These are phyloP conservation scores for Podotricha telesiphe DNA, from an alignment of 2,888 invertebrate species.

Conservation along the genomic window DNA sequence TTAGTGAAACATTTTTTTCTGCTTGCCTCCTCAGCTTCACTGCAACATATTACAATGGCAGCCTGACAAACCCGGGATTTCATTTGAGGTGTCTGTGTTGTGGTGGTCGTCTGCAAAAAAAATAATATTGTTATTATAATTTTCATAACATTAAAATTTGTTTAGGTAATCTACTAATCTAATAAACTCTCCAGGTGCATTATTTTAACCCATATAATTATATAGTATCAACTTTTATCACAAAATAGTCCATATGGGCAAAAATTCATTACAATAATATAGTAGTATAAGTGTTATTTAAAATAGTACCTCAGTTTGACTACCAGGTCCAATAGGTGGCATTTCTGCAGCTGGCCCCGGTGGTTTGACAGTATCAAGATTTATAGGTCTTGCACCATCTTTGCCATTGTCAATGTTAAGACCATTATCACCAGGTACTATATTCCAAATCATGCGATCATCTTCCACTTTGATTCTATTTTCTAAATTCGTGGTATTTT, in stretches of 20 bases:
- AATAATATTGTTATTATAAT: background rate
- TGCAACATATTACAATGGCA: conserved; percentile 66
- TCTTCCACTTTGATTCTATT: conserved; percentile 58
- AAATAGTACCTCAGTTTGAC: conserved; percentile 50
- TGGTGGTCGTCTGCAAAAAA: conserved; percentile 40
- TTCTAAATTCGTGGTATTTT: conserved; percentile 35
- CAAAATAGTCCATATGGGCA: too few species aligned
- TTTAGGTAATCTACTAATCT: background rate
- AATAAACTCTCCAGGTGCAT: background rate
- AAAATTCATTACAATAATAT: background rate
- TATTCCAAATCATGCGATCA: conserved; percentile 64
- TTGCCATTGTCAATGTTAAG: conserved; percentile 48
- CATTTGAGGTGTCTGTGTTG: conserved; percentile 46
- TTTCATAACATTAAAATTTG: background rate
- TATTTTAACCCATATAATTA: background rate
- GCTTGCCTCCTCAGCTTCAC: conserved; percentile 9
- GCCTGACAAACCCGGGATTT: conserved; percentile 60
- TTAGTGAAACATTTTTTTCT: conserved; percentile 55
- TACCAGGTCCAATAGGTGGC: conserved; percentile 56
- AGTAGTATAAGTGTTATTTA: background rate
- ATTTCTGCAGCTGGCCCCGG: conserved; percentile 45
- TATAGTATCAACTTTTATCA: too few species aligned
- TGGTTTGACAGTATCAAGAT: conserved; percentile 54
- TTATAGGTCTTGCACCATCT: conserved; percentile 65
- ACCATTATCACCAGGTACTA: conserved; percentile 48